These are phyloP conservation scores for Edolisoma coerulescens DNA, from an alignment of 2,113 vertebrate genomes.

Conservation along the genomic window DNA sequence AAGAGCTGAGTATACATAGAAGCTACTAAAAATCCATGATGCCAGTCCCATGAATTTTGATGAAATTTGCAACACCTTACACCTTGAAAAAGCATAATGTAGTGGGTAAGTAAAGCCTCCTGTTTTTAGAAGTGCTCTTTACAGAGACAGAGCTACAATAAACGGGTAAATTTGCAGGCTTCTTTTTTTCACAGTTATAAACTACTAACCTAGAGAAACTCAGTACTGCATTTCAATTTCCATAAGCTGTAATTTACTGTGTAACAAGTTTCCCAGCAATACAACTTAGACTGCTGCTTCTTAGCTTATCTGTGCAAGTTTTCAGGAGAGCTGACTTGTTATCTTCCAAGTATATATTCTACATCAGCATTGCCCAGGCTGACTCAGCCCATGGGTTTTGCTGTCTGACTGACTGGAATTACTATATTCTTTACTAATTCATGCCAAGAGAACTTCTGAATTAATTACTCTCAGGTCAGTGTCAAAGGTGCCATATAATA, in stretches of 20 bases:
- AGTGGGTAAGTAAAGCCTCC: neutral
- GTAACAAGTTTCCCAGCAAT: neutral
- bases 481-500: slow-evolving; percentile 33
- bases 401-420: neutral
- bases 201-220: neutral
- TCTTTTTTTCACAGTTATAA: neutral
- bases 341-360: neutral
- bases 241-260: neutral
- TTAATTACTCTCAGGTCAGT: slow-evolving; percentile 22
- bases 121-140: neutral
- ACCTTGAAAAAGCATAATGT: neutral
- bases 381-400: neutral
- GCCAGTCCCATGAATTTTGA: neutral
- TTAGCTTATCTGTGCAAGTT: neutral
- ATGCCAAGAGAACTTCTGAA: neutral
- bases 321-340: neutral
- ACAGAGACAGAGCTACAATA: neutral
- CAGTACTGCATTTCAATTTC: neutral
- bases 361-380: neutral
- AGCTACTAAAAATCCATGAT: neutral
- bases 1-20: neutral
- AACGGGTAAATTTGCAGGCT: neutral
- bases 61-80: neutral
- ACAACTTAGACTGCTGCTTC: neutral
- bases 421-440: slow-evolving; percentile 3